Percentiles rank a stretch among this genome's conserved stretches.
Conservation (phyloP, 2,113 vertebrate species). For the Synodontis membranacea region DNA sequence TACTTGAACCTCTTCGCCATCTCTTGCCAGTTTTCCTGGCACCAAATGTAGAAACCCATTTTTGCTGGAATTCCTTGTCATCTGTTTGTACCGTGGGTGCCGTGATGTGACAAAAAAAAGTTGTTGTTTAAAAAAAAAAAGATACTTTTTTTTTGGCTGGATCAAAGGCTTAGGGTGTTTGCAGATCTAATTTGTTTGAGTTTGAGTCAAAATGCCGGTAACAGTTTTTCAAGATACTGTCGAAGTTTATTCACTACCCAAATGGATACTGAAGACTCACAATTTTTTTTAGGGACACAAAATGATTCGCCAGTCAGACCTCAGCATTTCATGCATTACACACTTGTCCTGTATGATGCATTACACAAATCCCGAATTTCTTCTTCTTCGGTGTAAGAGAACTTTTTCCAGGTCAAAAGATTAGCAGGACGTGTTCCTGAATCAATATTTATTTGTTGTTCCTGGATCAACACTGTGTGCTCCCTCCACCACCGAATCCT, state of each 20-base stretch:
- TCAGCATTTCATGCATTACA: not conserved
- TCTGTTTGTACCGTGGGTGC: constrained; percentile 77
- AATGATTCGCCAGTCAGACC: not conserved
- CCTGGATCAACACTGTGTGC: not conserved
- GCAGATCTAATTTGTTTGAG: not conserved
- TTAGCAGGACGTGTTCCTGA: not conserved
- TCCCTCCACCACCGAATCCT: not conserved
- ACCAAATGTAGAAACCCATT: constrained; percentile 68
- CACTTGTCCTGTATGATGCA: not conserved
- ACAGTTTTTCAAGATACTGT: not conserved
- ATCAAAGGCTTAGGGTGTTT: not conserved
- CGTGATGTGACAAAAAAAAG: constrained; percentile 71
- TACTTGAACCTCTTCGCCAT: constrained; percentile 46
- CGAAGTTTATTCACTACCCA: not conserved
- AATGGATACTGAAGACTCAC: not conserved
- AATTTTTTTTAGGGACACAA: not conserved
- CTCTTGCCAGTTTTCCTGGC: constrained; percentile 58
- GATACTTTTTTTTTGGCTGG: constrained; percentile 14
- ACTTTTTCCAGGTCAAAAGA: not conserved
- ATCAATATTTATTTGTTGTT: not conserved
- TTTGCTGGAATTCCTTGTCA: constrained; percentile 69
- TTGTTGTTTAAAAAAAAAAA: constrained; percentile 51
- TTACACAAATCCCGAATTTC: not conserved
- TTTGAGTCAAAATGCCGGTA: not conserved
- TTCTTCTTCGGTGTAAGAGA: too few species aligned